Evolutionary conservation across 2,113 vertebrate genomes (phyloP).

Genomic region (Podocnemis expansa): DNA sequence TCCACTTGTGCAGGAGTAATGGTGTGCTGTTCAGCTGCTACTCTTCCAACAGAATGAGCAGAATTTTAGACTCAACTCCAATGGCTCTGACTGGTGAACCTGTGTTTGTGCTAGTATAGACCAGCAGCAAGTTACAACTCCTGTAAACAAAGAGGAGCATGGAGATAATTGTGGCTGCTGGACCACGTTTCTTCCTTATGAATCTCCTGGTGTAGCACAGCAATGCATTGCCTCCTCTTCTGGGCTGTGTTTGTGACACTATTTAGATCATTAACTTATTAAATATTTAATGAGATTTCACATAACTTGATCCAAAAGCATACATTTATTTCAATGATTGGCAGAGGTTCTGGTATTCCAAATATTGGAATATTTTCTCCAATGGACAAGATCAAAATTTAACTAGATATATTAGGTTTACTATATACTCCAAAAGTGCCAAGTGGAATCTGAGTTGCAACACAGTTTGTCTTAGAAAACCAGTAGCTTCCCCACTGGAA

Average conservation of each 20-base stretch:
- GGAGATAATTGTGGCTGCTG: neutral
- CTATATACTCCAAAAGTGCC: neutral
- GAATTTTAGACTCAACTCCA: neutral
- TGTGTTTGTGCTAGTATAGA: neutral
- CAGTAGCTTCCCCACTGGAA: neutral
- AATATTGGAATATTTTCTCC: neutral
- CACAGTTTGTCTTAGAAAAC: neutral
- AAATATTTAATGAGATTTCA: neutral
- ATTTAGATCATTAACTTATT: neutral
- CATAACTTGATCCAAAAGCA: neutral
- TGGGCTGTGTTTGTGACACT: neutral
- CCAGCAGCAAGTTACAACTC: neutral
- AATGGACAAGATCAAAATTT: neutral
- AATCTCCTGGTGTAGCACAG: neutral
- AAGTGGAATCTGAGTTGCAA: neutral
- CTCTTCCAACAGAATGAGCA: neutral
- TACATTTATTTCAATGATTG: neutral
- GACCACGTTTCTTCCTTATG: neutral
- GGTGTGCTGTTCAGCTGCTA: neutral
- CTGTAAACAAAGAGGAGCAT: neutral
- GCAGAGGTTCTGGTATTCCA: neutral
- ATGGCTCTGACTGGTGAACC: neutral
- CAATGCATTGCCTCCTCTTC: neutral
- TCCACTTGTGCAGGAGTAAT: neutral
- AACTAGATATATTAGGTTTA: neutral